Percentiles rank a stretch among this genome's conserved stretches.
These are phyloP conservation scores for Eupeodes latifasciatus DNA, from an alignment of 2,888 invertebrate genomes.

Conservation along the genomic window DNA sequence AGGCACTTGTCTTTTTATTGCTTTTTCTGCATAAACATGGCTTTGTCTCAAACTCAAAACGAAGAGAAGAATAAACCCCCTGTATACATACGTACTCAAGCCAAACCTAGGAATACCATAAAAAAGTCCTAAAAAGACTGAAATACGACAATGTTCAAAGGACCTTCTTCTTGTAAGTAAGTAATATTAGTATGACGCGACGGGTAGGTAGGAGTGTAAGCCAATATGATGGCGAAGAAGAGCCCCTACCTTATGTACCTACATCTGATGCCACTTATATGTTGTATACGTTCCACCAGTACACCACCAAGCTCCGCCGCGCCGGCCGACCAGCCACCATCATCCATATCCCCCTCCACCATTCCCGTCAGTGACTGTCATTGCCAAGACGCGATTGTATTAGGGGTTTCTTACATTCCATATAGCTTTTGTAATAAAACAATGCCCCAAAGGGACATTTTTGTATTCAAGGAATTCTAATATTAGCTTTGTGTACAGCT, in stretches of 20 bases:
- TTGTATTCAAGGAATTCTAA: conserved; percentile 62
- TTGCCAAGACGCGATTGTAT: conserved; percentile 40
- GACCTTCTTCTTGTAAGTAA: conserved; percentile 68
- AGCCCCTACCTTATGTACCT: neutral
- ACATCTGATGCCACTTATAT: conserved; percentile 48
- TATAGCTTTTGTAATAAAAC: conserved; percentile 75
- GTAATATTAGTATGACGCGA: conserved; percentile 24
- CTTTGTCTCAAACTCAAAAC: conserved; percentile 13
- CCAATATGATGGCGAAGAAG: conserved; percentile 40
- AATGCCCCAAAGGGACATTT: conserved; percentile 71
- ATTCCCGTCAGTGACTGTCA: conserved; percentile 24
- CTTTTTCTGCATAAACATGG: conserved; percentile 64
- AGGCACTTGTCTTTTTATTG: conserved; percentile 73
- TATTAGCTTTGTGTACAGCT: neutral
- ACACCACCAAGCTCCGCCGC: neutral
- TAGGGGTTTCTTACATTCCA: conserved; percentile 62
- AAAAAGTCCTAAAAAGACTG: conserved; percentile 66
- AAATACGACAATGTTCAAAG: conserved; percentile 61
- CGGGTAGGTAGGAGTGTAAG: conserved; percentile 39
- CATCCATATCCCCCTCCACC: neutral
- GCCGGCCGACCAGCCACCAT: neutral
- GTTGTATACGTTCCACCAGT: neutral
- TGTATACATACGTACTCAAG: neutral
- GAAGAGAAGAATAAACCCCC: neutral
- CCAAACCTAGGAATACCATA: conserved; percentile 51